Evolutionary conservation across 2,888 invertebrate species (phyloP).

Genomic region (Sinodicranocentrus sp.): DNA sequence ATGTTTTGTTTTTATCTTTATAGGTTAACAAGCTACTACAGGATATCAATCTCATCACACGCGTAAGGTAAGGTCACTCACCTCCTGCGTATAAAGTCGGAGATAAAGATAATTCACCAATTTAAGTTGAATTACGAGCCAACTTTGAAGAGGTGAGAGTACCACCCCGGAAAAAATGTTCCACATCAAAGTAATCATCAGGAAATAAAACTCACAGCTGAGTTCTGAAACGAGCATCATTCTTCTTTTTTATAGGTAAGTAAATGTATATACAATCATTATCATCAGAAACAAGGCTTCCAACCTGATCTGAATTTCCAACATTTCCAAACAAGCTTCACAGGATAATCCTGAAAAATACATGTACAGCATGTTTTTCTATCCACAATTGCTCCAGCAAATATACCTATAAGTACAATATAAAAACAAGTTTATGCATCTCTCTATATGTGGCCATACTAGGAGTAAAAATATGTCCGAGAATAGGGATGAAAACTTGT

Average conservation of each 20-base stretch:
- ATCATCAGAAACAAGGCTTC: conserved; percentile 42
- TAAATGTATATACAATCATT: conserved; percentile 12
- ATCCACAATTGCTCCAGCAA: neutral
- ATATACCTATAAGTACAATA: neutral
- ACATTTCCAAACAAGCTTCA: conserved; percentile 32
- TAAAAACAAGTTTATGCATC: too few relatives aligned
- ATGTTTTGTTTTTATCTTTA: too few relatives aligned
- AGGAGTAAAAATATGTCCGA: neutral
- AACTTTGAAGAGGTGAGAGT: neutral
- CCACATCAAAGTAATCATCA: conserved; percentile 41
- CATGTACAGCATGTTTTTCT: neutral
- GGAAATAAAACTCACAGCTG: conserved; percentile 15
- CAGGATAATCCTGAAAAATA: conserved; percentile 39
- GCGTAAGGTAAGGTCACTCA: neutral
- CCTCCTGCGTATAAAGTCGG: too few relatives aligned
- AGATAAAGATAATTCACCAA: neutral
- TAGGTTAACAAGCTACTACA: too few relatives aligned
- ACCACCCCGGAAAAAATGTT: neutral
- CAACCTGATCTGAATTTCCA: conserved; percentile 57
- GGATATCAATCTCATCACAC: too few relatives aligned
- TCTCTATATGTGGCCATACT: too few relatives aligned
- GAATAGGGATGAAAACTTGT: neutral
- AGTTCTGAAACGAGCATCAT: conserved; percentile 31
- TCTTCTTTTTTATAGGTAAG: neutral
- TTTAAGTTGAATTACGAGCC: neutral